Evolutionary conservation across 1,140 invertebrate species (phyloP), one percentile per base, ranked within the genome.

Genomic region (Trachymyrmex cornetzi): DNA sequence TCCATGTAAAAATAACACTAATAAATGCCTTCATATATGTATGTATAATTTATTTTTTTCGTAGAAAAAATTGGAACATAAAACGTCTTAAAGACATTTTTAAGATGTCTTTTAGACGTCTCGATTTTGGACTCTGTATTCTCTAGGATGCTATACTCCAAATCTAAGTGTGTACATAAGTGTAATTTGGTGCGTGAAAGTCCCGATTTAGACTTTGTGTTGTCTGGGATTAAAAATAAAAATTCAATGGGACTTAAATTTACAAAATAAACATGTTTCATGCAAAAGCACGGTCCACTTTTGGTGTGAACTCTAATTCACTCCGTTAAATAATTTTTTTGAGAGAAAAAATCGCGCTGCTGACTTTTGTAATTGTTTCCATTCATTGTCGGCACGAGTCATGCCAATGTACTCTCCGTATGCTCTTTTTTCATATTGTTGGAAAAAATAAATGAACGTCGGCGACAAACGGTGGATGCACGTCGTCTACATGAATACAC

Each of bases 401-500:
- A 53, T 50, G 82, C 50, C 66, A 80, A 79, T 88, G 77, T 64
- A 53, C 44, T 30, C n/a, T 57, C 38, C 34, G 53, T 44, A 3
- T 1, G 30, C 22, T 38, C 19, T 72, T 77, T 88, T 90, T 88
- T 85, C 79, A 90, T 86, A 86, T 84, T 38, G 55, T 69, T 61
- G 66, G 80, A 19, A 88, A 90, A 89, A 89, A 88, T 82, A 75
- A 85, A 82, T 61, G 79, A 90, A 91, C 86, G 84, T 67, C 81
- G 59, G 66, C 87, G 86, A 89, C 86, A 89, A 90, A 90, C 87
- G 84, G 80, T 75, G 79, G 67, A 75, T 64, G 89, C 87, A 86
- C 88, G 87, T 92, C 87, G 90, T 85, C 82, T 87, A 90, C 91
- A 92, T 80, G 88, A 87, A 89, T 88, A 82, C 89, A 81, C 44